These are phyloP conservation scores for Argyrosomus japonicus DNA, from an alignment of 2,113 vertebrate genomes.

Conservation along the genomic window DNA sequence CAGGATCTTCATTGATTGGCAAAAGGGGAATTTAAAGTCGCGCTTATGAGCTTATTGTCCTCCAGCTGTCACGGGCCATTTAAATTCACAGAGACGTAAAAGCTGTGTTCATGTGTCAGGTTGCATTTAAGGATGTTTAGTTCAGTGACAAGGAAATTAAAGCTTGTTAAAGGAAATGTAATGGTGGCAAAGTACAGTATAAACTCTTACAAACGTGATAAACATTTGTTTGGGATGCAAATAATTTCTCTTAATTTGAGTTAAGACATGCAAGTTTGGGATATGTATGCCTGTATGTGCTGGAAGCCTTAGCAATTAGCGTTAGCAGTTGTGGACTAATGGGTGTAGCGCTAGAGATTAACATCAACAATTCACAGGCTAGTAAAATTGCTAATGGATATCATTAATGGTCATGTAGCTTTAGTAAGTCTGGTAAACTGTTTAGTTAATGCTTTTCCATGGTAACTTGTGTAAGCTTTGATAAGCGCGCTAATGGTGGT, in stretches of 20 bases:
- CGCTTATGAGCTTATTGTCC: constrained; percentile 8
- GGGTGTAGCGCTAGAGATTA: too few species aligned
- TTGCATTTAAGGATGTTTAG: not conserved
- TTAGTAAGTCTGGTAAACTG: not conserved
- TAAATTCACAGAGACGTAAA: not conserved
- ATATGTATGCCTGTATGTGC: too few species aligned
- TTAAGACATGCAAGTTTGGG: too few species aligned
- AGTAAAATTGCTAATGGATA: not conserved
- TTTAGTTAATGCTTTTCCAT: too few species aligned
- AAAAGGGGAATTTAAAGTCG: constrained; percentile 18
- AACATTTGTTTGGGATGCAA: too few species aligned
- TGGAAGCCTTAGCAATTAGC: not conserved
- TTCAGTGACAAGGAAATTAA: not conserved
- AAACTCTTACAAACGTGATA: too few species aligned
- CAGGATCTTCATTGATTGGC: constrained; percentile 26
- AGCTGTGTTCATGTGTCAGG: not conserved
- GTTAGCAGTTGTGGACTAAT: too few species aligned
- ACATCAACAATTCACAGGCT: not conserved
- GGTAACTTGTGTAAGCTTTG: too few species aligned
- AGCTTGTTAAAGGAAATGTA: too few species aligned
- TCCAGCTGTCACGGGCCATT: not conserved
- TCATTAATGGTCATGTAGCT: not conserved
- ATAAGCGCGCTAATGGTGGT: too few species aligned
- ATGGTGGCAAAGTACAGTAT: too few species aligned
- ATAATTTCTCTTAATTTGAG: too few species aligned